Percentiles rank a stretch among this genome's conserved stretches.
These are phyloP conservation scores for Therioaphis trifolii DNA, from an alignment of 2,888 invertebrate species.

Conservation along the genomic window DNA sequence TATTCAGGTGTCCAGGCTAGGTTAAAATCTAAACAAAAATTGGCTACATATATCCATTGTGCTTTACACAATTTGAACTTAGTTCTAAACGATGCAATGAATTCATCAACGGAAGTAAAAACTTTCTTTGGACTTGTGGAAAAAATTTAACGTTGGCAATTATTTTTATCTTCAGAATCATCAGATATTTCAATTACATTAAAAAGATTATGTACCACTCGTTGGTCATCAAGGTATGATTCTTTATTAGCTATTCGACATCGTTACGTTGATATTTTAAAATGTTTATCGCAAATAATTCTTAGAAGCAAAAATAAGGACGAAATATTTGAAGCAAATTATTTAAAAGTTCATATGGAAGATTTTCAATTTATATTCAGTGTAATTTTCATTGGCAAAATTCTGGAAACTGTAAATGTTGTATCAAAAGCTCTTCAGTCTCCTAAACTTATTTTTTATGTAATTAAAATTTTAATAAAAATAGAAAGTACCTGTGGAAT, in stretches of 20 bases:
- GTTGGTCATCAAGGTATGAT: too few relatives aligned
- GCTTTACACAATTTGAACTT: conserved; percentile 25
- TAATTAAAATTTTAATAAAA: too few relatives aligned
- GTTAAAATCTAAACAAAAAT: conserved; percentile 26
- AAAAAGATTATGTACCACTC: too few relatives aligned
- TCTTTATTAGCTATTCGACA: too few relatives aligned
- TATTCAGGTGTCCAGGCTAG: not conserved
- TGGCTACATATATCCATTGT: too few relatives aligned
- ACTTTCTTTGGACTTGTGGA: not conserved
- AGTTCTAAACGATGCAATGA: conserved; percentile 27
- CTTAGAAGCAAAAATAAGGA: too few relatives aligned
- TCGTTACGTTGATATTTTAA: too few relatives aligned
- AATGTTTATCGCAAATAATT: too few relatives aligned
- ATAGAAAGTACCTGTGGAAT: too few relatives aligned
- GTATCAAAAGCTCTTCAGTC: not conserved
- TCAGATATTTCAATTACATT: conserved; percentile 13
- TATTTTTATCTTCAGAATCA: not conserved
- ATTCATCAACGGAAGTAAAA: too few relatives aligned
- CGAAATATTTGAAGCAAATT: conserved; percentile 11
- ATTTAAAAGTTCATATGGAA: not conserved
- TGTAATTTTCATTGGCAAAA: not conserved
- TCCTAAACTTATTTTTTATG: too few relatives aligned
- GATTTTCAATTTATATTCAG: conserved; percentile 17
- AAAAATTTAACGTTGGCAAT: too few relatives aligned
- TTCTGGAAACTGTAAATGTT: conserved; percentile 32